Conservation (phyloP, 2,888 invertebrate genomes). For the Tenthredo livida region DNA sequence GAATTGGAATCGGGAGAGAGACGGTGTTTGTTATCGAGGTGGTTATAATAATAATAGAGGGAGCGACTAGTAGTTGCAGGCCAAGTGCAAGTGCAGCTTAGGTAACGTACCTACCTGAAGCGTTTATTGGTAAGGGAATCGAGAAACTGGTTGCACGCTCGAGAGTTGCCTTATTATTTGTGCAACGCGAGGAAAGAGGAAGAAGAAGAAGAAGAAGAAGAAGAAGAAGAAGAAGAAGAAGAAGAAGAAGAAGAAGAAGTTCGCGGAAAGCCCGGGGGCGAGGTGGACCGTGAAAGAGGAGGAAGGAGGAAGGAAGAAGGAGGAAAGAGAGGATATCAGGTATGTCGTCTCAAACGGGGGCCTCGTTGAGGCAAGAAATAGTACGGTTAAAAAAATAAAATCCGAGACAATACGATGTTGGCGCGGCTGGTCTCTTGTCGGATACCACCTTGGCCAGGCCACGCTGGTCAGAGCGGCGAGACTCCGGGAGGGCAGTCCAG, state of each 20-base stretch:
- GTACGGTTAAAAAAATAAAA: not conserved
- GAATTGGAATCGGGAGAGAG: not conserved
- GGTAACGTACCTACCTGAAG: not conserved
- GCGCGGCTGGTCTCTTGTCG: constrained; percentile 72
- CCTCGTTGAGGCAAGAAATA: constrained; percentile 36
- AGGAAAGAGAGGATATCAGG: constrained; percentile 50
- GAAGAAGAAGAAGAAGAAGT: not conserved
- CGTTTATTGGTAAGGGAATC: constrained; percentile 25
- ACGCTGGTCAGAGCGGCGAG: constrained; percentile 58
- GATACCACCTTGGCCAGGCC: constrained; percentile 73
- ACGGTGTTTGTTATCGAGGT: not conserved
- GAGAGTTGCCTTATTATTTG: constrained; percentile 42
- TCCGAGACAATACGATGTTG: constrained; percentile 76
- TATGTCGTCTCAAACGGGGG: constrained; percentile 42
- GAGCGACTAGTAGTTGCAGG: not conserved
- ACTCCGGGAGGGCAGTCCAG: constrained; percentile 40
- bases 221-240: not conserved
- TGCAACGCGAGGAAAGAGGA: constrained; percentile 13
- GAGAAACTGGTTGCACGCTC: constrained; percentile 34
- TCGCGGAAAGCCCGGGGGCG: constrained; percentile 57
- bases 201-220: not conserved
- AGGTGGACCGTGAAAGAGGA: constrained; percentile 53
- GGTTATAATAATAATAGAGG: not conserved
- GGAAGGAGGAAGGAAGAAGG: constrained; percentile 54
- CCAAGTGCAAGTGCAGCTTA: not conserved